phyloP scores from a whole-genome alignment of 2,113 vertebrate genomes.

The Danio rerio region DNA sequence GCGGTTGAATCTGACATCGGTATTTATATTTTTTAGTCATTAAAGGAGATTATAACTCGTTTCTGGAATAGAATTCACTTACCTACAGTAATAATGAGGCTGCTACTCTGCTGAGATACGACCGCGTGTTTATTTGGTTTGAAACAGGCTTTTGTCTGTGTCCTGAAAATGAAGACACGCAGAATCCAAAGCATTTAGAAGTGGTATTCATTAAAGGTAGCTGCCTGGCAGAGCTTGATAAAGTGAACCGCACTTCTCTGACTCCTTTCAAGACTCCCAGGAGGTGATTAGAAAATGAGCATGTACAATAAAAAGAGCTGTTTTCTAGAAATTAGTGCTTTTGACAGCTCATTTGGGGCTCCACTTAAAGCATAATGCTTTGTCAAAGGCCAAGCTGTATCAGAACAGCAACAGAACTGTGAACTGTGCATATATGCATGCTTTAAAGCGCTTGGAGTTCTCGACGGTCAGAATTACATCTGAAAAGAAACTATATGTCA shows the following conservation, averaged over 20 bases:
- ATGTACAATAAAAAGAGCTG: conserved; percentile 35
- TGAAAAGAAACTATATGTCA: conserved; percentile 56
- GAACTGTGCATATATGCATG: conserved; percentile 2
- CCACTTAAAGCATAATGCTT: conserved; percentile 32
- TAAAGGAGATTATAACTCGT: conserved; percentile 51
- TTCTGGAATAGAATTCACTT: conserved; percentile 50
- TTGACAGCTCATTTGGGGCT: conserved; percentile 27
- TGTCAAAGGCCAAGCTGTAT: background rate
- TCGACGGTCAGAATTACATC: conserved; percentile 33
- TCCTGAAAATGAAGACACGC: conserved; percentile 46
- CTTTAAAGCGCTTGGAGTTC: conserved; percentile 63
- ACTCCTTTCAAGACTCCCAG: conserved; percentile 26
- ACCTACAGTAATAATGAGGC: conserved; percentile 45
- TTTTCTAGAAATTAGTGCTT: conserved; percentile 23
- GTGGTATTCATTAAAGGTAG: conserved; percentile 40
- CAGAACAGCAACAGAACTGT: background rate
- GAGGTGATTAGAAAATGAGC: conserved; percentile 47
- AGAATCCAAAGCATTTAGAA: conserved; percentile 43
- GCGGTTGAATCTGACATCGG: conserved; percentile 53
- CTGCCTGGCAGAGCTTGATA: conserved; percentile 57
- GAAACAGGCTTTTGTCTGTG: conserved; percentile 48
- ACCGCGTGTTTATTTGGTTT: conserved; percentile 42
- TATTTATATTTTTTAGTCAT: conserved; percentile 53
- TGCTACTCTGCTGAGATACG: conserved; percentile 40
- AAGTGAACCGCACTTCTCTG: conserved; percentile 35